phyloP scores from a whole-genome alignment of 1,140 invertebrate genomes.

The Trachymyrmex cornetzi region DNA sequence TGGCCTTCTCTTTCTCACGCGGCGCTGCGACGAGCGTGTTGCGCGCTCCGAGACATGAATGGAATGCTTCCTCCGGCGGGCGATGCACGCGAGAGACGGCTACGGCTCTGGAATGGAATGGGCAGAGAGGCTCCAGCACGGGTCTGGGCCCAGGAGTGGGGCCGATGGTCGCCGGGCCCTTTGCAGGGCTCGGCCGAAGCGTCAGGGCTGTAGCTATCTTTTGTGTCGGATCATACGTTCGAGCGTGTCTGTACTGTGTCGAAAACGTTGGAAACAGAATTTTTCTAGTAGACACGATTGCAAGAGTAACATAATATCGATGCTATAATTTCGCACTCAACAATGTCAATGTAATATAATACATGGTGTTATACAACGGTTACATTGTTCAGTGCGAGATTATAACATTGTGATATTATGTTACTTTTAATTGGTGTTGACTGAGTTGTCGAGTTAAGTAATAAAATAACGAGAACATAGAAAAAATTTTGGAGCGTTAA shows the following conservation, averaged over 20 bases:
- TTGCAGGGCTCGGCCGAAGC: slow-evolving; percentile 40
- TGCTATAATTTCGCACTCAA: too few species aligned
- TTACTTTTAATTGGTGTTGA: too few species aligned
- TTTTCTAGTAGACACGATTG: too few species aligned
- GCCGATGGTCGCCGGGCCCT: slow-evolving; percentile 64
- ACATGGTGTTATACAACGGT: too few species aligned
- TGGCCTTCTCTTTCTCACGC: slow-evolving; percentile 45
- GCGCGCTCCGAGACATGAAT: slow-evolving; percentile 81
- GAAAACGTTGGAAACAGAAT: not conserved
- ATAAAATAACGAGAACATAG: not conserved
- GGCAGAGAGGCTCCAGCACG: slow-evolving; percentile 60
- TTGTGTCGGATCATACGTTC: not conserved
- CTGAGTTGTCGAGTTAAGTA: not conserved
- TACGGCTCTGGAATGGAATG: slow-evolving; percentile 72
- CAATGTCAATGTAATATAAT: too few species aligned
- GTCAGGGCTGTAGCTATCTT: slow-evolving; percentile 35
- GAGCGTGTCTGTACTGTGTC: not conserved
- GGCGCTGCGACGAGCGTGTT: slow-evolving; percentile 61
- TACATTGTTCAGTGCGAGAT: too few species aligned
- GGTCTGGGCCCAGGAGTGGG: slow-evolving; percentile 71
- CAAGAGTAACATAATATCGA: too few species aligned
- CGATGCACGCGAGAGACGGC: slow-evolving; percentile 78
- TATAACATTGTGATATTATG: too few species aligned
- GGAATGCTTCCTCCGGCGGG: slow-evolving; percentile 80
- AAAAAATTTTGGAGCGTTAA: not conserved